Evolutionary conservation across 2,113 vertebrate species (phyloP), one percentile per base, ranked within the genome.

Genomic region (Erpornis zantholeuca): DNA sequence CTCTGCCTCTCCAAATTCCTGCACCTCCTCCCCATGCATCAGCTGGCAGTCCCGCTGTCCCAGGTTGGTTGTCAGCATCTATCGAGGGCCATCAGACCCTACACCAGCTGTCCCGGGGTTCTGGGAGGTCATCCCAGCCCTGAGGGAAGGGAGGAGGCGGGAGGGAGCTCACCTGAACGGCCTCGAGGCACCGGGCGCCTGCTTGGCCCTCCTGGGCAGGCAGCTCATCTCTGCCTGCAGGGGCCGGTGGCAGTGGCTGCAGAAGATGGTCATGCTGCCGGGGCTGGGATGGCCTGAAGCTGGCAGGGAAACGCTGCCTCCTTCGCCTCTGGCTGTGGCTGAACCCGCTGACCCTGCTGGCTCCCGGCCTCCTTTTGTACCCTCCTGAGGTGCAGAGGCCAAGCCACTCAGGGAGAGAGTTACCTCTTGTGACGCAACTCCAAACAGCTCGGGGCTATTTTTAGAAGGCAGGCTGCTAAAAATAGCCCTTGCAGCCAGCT

Each of bases 361-460:
- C 82, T 86, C 92, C 70, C 10, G 7, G 68, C 93, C 86, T 98
- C 97, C 97, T 98, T 98, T 98, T 98, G 98, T 98, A 98, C 69
- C 88, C 86, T 94, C 52, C 82, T 4, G 69, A 79, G 88, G 91
- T 7, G 28, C 79, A 82, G 95, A 91, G 95, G 91, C 90, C 86
- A 86, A 91, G 87, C 73, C 4, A 16, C 61, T 83, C 21, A 40
- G 10, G 47, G 90, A 69, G 83, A 88, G 95, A 69, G 96, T 97
- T 97, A 96, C 97, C 96, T 96, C 97, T 97, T 77, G 81, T 98
- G 98, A 98, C 96, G 98, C 86, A 97, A 96, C 83, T 93, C 96
- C 96, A 97, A 97, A 97, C 94, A 96, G 95, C 86, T 93, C 40
- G 1, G 47, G 80, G 82, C 94, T 97, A 98, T 97, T 97, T 98